Percentiles rank a stretch among this genome's conserved stretches.
Conservation (phyloP, 2,797 vertebrate species). For the Momotus momota region DNA sequence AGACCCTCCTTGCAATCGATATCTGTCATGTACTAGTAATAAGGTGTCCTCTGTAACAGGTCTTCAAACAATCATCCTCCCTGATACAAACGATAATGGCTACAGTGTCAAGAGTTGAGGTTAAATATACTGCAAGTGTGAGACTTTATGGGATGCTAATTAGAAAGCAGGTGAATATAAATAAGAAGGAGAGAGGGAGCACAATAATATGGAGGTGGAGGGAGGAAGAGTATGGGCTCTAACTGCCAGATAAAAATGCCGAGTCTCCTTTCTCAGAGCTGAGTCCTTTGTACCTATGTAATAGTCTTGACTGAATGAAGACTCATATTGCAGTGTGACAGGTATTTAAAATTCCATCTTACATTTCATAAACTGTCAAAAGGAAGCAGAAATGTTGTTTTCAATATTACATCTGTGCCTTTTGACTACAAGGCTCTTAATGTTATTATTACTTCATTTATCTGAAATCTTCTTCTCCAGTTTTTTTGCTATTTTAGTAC, state of each 20-base stretch:
- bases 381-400: not conserved
- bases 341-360: not conserved
- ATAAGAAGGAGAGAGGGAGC: not conserved
- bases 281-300: not conserved
- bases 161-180: not conserved
- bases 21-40: not conserved
- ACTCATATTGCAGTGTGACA: not conserved
- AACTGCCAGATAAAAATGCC: not conserved
- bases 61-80: not conserved
- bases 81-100: not conserved
- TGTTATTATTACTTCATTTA: not conserved
- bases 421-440: not conserved
- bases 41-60: not conserved
- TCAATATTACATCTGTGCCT: not conserved
- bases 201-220: not conserved
- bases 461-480: not conserved
- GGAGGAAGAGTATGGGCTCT: not conserved
- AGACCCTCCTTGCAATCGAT: not conserved
- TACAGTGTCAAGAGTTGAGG: not conserved
- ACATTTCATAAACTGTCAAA: slow-evolving; percentile 4
- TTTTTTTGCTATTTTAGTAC: not conserved
- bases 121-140: not conserved
- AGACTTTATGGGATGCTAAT: not conserved
- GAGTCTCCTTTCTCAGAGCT: not conserved
- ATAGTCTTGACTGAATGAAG: not conserved